These are phyloP conservation scores for Podotricha telesiphe DNA, from an alignment of 2,888 invertebrate species.

Conservation along the genomic window DNA sequence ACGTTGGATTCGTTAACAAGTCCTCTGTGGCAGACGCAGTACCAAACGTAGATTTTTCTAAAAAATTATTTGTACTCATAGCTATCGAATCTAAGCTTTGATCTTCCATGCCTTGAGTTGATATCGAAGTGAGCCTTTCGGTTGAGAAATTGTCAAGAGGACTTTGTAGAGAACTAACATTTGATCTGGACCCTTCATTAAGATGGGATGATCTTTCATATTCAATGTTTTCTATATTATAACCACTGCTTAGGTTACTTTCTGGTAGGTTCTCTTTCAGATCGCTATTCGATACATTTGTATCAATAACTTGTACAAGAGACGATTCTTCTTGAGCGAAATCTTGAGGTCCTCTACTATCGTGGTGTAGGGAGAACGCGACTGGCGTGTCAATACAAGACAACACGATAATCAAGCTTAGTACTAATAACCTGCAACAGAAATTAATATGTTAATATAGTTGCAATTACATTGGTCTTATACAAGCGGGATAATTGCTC, in stretches of 20 bases:
- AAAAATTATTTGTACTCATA: conserved; percentile 1
- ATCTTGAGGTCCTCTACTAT: conserved; percentile 48
- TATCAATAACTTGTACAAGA: conserved; percentile 53
- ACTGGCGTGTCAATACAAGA: conserved; percentile 55
- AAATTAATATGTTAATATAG: conserved; percentile 38
- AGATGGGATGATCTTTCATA: not conserved
- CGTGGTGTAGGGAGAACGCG: conserved; percentile 56
- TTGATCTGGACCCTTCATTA: not conserved
- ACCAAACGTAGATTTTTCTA: conserved; percentile 6
- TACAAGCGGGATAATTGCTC: not conserved
- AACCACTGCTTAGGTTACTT: not conserved
- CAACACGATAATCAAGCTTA: conserved; percentile 59
- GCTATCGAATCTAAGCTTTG: conserved; percentile 4
- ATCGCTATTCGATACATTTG: conserved; percentile 49
- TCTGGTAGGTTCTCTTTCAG: conserved; percentile 15
- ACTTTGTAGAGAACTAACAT: not conserved
- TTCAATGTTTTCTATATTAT: conserved; percentile 5
- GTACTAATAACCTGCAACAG: conserved; percentile 67
- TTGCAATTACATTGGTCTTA: conserved; percentile 6
- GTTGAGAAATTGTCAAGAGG: conserved; percentile 1
- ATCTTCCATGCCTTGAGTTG: not conserved
- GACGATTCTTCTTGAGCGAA: conserved; percentile 55
- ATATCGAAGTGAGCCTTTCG: not conserved
- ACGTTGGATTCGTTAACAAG: conserved; percentile 1
- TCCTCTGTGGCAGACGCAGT: not conserved